Conservation (phyloP, 2,113 vertebrate genomes). For the Petroica traversi region DNA sequence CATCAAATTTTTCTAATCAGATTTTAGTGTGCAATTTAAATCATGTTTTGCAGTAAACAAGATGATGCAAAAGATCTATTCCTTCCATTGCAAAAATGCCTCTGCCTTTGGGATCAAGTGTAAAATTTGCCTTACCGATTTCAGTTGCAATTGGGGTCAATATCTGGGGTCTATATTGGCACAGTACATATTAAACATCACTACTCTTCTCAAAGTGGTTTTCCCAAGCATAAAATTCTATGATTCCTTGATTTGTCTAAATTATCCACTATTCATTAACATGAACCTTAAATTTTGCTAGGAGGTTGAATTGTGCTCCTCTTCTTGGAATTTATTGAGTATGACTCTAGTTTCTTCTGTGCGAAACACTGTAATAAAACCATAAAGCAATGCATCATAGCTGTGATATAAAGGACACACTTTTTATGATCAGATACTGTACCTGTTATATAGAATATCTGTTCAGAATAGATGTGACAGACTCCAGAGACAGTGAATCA, state of each 20-base stretch:
- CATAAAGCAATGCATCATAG: background rate
- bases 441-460: background rate
- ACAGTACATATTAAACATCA: background rate
- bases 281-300: background rate
- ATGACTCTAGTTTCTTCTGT: background rate
- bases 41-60: background rate
- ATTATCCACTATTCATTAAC: slow-evolving; percentile 15
- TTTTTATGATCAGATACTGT: slow-evolving; percentile 9
- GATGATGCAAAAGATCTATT: background rate
- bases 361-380: slow-evolving; percentile 18
- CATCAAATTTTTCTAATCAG: background rate
- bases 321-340: slow-evolving; percentile 4
- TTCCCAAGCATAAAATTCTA: background rate
- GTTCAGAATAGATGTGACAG: slow-evolving; percentile 24
- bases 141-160: background rate
- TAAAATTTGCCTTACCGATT: background rate
- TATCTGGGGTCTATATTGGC: background rate
- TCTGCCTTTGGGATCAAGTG: background rate
- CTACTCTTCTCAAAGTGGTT: background rate
- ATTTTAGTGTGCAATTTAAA: background rate
- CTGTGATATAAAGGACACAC: background rate
- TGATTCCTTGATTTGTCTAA: background rate
- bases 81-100: background rate
- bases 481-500: slow-evolving; percentile 21
- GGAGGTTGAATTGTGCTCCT: background rate